These are phyloP conservation scores for Meghimatium bilineatum DNA, from an alignment of 2,888 invertebrate genomes.

Conservation along the genomic window DNA sequence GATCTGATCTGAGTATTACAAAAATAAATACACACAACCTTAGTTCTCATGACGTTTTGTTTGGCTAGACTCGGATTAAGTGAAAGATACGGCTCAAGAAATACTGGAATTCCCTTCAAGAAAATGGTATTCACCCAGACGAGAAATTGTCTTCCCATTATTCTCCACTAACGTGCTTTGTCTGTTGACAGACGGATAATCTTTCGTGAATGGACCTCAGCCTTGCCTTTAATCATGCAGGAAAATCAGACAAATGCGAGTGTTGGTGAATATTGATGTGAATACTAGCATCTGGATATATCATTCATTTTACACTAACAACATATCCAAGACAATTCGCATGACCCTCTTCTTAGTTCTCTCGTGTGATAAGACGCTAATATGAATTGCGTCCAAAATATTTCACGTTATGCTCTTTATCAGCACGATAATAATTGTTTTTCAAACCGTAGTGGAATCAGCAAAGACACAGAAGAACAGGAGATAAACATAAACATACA, in stretches of 20 bases:
- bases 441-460: too few species aligned
- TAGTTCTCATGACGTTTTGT: too few species aligned
- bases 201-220: slow-evolving; percentile 11
- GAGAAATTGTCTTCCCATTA: slow-evolving; percentile 4
- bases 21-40: too few species aligned
- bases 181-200: slow-evolving; percentile 15
- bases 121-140: slow-evolving; percentile 6
- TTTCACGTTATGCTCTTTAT: too few species aligned
- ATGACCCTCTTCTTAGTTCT: too few species aligned
- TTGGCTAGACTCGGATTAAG: background rate
- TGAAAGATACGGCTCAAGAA: background rate
- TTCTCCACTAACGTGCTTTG: background rate
- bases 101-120: background rate
- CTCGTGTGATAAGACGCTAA: too few species aligned
- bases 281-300: background rate
- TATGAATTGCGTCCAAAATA: too few species aligned
- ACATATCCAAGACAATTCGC: too few species aligned
- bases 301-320: background rate
- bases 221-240: slow-evolving; percentile 5
- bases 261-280: background rate
- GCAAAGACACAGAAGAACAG: too few species aligned
- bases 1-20: too few species aligned
- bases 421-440: too few species aligned
- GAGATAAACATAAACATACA: too few species aligned
- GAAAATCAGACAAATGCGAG: background rate